Evolutionary conservation across 2,888 invertebrate species (phyloP), one percentile per base, ranked within the genome.

Genomic region (Platycheirus rosarum): DNA sequence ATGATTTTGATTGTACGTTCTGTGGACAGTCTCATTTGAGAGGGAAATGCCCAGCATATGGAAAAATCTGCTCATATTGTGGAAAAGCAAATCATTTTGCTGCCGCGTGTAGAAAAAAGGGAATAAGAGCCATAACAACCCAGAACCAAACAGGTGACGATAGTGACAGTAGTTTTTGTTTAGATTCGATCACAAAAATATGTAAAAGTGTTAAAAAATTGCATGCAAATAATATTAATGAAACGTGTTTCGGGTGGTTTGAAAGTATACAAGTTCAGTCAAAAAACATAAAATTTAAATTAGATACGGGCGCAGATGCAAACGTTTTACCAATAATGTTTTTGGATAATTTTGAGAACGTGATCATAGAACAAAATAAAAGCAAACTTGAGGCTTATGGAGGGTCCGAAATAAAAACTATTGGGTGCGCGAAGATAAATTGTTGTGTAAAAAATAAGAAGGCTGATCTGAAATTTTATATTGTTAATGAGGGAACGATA

Each of bases 181-280:
- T n/a, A 46, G 46, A 3, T n/a, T n/a, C 7, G n/a, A 46, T 23
- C 2, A 4, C n/a, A 23, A 46, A 46, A 23, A n/a, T 6, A 1
- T n/a, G n/a, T n/a, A n/a, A n/a, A n/a, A 2, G 9, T 14, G 46
- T 46, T n/a, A 46, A 44, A 16, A 46, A 48, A 40, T 23, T 23
- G 14, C 23, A 37, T 26, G n/a, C 37, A 37, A 14, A 49, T 49
- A 49, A 40, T 23, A 14, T 40, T 35, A 62, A 9, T 18, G 16
- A 11, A 13, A 46, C 23, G 46, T 20, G 57, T 23, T 23, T 23
- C 23, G 23, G 23, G 1, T 42, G 62, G 62, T 44, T 32, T 46
- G 44, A 62, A 62, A 62, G 46, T 62, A 44, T 62, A 16, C 62
- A 62, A 46, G 18, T 62, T 62, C 46, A 62, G 32, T 62, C 46